Evolutionary conservation across 2,113 vertebrate genomes (phyloP), one percentile per base, ranked within the genome.

Genomic region (Phalacrocorax aristotelis): DNA sequence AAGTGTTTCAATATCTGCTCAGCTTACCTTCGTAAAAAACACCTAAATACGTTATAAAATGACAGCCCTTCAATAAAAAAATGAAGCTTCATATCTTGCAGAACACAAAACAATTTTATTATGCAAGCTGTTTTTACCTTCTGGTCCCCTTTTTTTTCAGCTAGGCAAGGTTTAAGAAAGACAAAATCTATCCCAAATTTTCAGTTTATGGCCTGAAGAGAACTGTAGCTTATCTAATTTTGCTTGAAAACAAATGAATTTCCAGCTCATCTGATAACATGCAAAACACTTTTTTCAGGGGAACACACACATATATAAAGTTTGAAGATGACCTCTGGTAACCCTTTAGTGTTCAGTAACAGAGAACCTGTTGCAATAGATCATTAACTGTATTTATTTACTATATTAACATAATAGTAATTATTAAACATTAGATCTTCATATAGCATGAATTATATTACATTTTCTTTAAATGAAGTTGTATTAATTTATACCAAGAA

Each of bases 41-140:
- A 89, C 34, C 57, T 60, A 64, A 90, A 76, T 84, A 44, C 5
- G 6, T 88, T 87, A 72, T 21, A 60, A 85, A 76, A 77, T 86
- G 58, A 62, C 65, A 88, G 26, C 21, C 6, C n/a, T 90, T 78
- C 74, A 82, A 36, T 51, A 82, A 75, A 68, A 68, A 94, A 79
- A 38, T n/a, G 42, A 92, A 90, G 54, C 57, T 83, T 92, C 71
- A 82, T 81, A 93, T 40, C 51, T 71, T 32, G 32, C 69, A 71
- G 79, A 95, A 92, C 78, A 90, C 44, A 60, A 46, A 70, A 32
- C n/a, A 49, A 44, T 88, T 84, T 93, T 89, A 86, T 95, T 93
- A 86, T 74, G 17, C 44, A 74, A 57, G 36, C 30, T 74, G 32
- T 42, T 75, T 84, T 60, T 60, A 32, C 42, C 38, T 32, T 85